phyloP scores from a whole-genome alignment of 2,797 vertebrate species.

The Molossus alvarezi region DNA sequence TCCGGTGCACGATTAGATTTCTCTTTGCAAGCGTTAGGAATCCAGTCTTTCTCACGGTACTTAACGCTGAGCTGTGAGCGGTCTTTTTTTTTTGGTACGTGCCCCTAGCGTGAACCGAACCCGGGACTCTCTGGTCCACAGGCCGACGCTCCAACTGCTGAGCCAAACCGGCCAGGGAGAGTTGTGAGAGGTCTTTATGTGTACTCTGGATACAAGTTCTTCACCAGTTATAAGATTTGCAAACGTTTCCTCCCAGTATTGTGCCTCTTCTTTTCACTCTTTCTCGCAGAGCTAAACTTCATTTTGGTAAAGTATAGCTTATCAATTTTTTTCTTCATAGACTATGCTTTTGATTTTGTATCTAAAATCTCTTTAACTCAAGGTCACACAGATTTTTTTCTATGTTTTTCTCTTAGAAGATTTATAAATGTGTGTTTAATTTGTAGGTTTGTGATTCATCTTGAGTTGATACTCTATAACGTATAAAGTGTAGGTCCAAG shows the following conservation, averaged over 20 bases:
- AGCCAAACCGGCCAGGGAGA: too few species aligned
- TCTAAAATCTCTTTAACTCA: neutral
- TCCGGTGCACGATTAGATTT: neutral
- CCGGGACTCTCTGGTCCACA: too few species aligned
- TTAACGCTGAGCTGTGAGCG: neutral
- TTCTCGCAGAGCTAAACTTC: neutral
- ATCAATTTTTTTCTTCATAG: neutral
- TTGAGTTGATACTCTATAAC: constrained; percentile 31
- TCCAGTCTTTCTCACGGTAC: neutral
- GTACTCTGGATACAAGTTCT: neutral
- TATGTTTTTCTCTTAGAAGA: constrained; percentile 32
- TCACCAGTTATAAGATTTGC: neutral
- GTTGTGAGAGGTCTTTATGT: neutral
- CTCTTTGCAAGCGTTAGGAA: too few species aligned
- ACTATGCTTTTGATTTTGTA: neutral
- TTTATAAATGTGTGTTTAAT: constrained; percentile 7
- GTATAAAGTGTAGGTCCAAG: neutral
- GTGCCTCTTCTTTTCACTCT: neutral
- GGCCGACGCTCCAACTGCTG: too few species aligned
- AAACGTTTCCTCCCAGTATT: neutral
- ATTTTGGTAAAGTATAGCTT: neutral
- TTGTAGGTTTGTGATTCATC: neutral
- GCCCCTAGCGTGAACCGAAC: too few species aligned
- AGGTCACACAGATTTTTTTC: neutral
- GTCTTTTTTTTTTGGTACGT: neutral